Evolutionary conservation across 1,140 invertebrate species (phyloP).

Genomic region (Nasonia vitripennis): DNA sequence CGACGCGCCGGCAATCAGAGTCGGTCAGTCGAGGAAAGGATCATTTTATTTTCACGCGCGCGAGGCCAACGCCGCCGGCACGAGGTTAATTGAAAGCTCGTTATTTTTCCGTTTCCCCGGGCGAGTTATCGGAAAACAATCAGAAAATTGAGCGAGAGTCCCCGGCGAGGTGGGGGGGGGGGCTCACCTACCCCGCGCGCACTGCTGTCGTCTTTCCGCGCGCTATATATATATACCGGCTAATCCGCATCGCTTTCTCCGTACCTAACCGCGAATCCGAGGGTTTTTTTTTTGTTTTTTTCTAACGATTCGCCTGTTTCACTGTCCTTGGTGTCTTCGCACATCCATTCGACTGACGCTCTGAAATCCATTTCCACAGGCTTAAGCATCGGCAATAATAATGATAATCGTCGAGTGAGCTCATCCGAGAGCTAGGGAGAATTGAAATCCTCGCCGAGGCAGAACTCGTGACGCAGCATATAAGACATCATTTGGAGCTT

Average conservation of each 20-base stretch:
- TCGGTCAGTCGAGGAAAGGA: not conserved
- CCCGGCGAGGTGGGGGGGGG: too few species aligned
- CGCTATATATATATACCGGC: too few species aligned
- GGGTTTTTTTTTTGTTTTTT: too few species aligned
- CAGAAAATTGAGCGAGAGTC: constrained; percentile 45
- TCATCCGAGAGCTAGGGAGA: not conserved
- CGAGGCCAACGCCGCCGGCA: not conserved
- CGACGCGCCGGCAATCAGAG: not conserved
- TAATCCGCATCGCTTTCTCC: too few species aligned
- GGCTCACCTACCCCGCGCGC: too few species aligned
- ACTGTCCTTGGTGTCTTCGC: too few species aligned
- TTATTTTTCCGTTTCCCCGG: constrained; percentile 57
- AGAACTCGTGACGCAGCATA: not conserved
- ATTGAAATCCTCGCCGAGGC: not conserved
- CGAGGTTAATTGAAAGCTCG: constrained; percentile 59
- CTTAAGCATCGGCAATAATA: too few species aligned
- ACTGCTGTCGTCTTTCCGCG: not conserved
- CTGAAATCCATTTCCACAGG: too few species aligned
- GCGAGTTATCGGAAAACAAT: constrained; percentile 65
- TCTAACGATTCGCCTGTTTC: too few species aligned
- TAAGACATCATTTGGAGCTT: not conserved
- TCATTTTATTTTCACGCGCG: not conserved
- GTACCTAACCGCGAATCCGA: too few species aligned
- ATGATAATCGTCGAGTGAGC: too few species aligned
- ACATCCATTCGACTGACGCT: too few species aligned